A percentile compares a stretch with the other conserved stretches of the same genome.
Evolutionary conservation across 2,797 vertebrate genomes (phyloP).

Genomic region (Triplophysa bombifrons): DNA sequence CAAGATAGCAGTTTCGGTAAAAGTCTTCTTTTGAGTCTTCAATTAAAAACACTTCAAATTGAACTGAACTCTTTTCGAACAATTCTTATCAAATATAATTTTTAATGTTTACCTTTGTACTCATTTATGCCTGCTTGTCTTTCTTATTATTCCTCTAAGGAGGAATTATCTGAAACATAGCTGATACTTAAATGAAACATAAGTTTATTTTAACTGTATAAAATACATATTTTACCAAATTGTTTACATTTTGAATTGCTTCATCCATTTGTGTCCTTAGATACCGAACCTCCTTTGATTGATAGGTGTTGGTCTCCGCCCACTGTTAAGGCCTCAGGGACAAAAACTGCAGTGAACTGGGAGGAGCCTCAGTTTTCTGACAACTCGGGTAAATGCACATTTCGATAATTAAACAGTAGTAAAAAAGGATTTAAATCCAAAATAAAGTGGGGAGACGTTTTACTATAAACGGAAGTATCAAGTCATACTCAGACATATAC

Average conservation of each 20-base stretch:
- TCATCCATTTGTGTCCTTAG: conserved; percentile 68
- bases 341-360: conserved; percentile 79
- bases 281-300: conserved; percentile 91
- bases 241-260: neutral
- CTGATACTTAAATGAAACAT: neutral
- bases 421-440: neutral
- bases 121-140: too few relatives aligned
- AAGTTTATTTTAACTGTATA: neutral
- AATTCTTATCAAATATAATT: too few relatives aligned
- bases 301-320: conserved; percentile 94
- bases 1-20: neutral
- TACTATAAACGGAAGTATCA: neutral
- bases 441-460: neutral
- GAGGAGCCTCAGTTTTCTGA: conserved; percentile 97
- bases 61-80: too few relatives aligned
- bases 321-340: conserved; percentile 78
- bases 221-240: neutral
- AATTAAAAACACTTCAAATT: too few relatives aligned
- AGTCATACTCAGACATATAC: neutral
- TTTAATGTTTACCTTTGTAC: too few relatives aligned
- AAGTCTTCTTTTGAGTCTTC: neutral
- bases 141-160: too few relatives aligned
- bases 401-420: conserved; percentile 55
- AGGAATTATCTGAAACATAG: neutral
- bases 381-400: conserved; percentile 87